phyloP scores from a whole-genome alignment of 2,113 vertebrate species.

The Siphamia tubifer region DNA sequence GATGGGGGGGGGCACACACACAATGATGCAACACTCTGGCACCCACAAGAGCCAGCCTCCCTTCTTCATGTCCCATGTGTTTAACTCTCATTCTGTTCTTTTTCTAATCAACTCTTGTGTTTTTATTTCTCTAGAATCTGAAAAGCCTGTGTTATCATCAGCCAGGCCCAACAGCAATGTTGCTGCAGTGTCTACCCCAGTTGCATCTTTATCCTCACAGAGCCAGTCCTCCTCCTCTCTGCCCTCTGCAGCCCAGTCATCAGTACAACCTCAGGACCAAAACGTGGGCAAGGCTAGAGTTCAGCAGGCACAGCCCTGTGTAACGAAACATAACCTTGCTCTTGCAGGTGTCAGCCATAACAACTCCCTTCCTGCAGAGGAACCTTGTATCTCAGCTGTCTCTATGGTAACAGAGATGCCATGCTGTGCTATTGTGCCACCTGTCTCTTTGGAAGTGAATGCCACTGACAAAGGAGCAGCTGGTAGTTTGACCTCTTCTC shows the following conservation, averaged over 20 bases:
- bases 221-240: slow-evolving; percentile 27
- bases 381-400: slow-evolving; percentile 64
- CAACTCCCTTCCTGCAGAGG: slow-evolving; percentile 50
- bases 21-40: slow-evolving; percentile 45
- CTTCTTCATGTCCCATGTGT: slow-evolving; percentile 3
- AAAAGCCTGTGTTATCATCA: slow-evolving; percentile 40
- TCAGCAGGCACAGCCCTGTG: slow-evolving; percentile 55
- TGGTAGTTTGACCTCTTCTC: slow-evolving; percentile 37
- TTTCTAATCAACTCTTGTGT: slow-evolving; percentile 16
- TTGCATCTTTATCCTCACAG: slow-evolving; percentile 53
- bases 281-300: slow-evolving; percentile 28
- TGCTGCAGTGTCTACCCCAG: slow-evolving; percentile 67
- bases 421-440: slow-evolving; percentile 74
- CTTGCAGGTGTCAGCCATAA: neutral
- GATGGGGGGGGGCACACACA: slow-evolving; percentile 39
- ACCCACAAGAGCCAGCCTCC: slow-evolving; percentile 49
- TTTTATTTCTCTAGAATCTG: slow-evolving; percentile 55
- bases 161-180: slow-evolving; percentile 35
- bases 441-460: slow-evolving; percentile 67
- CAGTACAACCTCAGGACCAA: slow-evolving; percentile 35
- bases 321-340: slow-evolving; percentile 1
- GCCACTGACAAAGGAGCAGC: slow-evolving; percentile 4
- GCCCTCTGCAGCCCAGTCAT: slow-evolving; percentile 31
- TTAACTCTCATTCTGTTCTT: slow-evolving; percentile 11
- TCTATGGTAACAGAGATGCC: slow-evolving; percentile 77